phyloP scores from a whole-genome alignment of 2,888 invertebrate genomes.

The Lasioglossum zephyrum region DNA sequence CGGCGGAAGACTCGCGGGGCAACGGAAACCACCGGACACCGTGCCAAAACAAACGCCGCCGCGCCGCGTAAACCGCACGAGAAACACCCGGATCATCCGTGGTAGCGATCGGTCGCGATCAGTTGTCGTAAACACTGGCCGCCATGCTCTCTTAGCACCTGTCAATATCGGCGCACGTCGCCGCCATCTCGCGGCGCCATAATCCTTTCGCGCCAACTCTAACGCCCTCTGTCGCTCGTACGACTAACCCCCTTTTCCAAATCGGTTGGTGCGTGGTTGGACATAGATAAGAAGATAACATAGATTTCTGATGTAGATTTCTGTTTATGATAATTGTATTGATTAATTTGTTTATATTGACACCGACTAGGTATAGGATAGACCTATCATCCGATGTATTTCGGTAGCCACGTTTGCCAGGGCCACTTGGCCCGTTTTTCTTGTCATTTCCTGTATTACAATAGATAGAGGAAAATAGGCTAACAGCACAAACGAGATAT shows the following conservation, averaged over 20 bases:
- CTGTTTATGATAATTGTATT: too few species aligned
- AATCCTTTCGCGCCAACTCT: fast-evolving
- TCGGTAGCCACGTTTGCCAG: too few species aligned
- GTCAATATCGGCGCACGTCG: conserved; percentile 75
- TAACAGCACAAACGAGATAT: too few species aligned
- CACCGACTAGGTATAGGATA: too few species aligned
- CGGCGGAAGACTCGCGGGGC: neutral
- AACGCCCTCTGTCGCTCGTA: neutral
- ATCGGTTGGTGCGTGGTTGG: neutral
- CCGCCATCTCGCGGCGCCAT: conserved; percentile 68
- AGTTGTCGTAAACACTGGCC: conserved; percentile 83
- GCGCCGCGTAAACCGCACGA: conserved; percentile 52
- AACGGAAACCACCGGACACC: neutral
- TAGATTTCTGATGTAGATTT: too few species aligned
- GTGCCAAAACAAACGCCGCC: conserved; percentile 4
- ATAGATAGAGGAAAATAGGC: too few species aligned
- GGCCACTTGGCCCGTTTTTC: too few species aligned
- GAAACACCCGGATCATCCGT: conserved; percentile 55
- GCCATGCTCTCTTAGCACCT: conserved; percentile 81
- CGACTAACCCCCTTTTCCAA: too few species aligned
- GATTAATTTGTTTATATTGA: too few species aligned
- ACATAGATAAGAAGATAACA: too few species aligned
- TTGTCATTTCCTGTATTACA: too few species aligned
- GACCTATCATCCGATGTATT: too few species aligned
- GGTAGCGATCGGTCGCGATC: conserved; percentile 75